A percentile compares a stretch with the other conserved stretches of the same genome.
Evolutionary conservation across 2,888 invertebrate species (phyloP).

Genomic region (Dolichopus griseipennis): DNA sequence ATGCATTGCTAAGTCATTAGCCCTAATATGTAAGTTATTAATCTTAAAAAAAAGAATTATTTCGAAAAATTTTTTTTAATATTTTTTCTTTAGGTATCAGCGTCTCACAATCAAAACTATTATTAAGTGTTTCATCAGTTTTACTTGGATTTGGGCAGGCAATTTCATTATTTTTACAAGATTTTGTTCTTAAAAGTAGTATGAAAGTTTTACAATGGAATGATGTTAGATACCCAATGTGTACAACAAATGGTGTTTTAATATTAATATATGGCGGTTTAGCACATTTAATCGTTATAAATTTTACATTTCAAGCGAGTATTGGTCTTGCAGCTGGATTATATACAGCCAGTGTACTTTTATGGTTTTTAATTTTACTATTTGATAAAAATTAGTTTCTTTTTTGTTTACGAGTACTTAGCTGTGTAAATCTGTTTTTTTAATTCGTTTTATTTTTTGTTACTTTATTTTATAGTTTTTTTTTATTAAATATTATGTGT

Average conservation of each 20-base stretch:
- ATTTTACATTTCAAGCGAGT: constrained; percentile 39
- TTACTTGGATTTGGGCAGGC: constrained; percentile 41
- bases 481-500: too few relatives aligned
- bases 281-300: constrained; percentile 37
- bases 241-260: constrained; percentile 38
- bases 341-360: constrained; percentile 33
- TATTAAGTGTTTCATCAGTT: constrained; percentile 40
- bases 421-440: background rate
- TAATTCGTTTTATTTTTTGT: too few relatives aligned
- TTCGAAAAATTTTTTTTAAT: background rate
- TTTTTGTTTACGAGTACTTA: background rate
- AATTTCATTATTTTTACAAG: constrained; percentile 39
- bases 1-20: constrained; percentile 37
- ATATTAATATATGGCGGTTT: constrained; percentile 38
- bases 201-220: constrained; percentile 40
- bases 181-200: constrained; percentile 38
- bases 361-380: constrained; percentile 29
- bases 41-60: background rate
- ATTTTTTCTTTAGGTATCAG: constrained; percentile 33
- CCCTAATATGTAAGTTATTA: constrained; percentile 39
- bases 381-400: background rate
- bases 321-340: constrained; percentile 35
- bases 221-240: constrained; percentile 36
- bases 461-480: too few relatives aligned
- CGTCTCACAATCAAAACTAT: constrained; percentile 39